Evolutionary conservation across 2,888 invertebrate species (phyloP), one percentile per base, ranked within the genome.

Genomic region (Formica aserva): DNA sequence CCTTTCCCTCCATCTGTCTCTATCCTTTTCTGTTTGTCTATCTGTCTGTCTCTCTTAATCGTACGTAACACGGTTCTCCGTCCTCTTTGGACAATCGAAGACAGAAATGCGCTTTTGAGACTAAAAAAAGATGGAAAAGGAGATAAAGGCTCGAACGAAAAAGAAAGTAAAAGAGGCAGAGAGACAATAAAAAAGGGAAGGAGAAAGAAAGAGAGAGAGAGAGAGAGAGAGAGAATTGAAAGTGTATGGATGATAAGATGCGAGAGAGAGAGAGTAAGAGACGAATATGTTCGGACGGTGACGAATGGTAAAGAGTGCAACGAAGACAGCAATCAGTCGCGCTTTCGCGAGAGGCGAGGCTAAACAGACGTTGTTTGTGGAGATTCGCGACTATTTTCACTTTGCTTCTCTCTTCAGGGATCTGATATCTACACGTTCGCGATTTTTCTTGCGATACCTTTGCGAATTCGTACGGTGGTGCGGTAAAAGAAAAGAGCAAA

Each of bases 261-360:
- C 52, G n/a, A 8, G n/a, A 52, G 52, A 63, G 32, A 26, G 55
- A 66, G 57, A 45, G 71, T 67, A 48, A 69, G 48, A 74, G 65
- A 48, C 55, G 82, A 69, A 22, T 38, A 22, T 29, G n/a, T n/a
- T 60, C 35, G 72, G 60, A 75, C 74, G 66, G 63, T 63, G 75
- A 71, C 60, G 80, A 55, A 38, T 48, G 83, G 78, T 26, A 66
- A 52, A 35, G 82, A 77, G 72, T 72, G 69, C 72, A 63, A 85
- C 88, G 76, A 74, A 29, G 66, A 83, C 72, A 38, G 57, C 69
- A 45, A 83, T 71, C 84, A 76, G 48, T 83, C 72, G 80, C 77
- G 88, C 69, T 87, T 89, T 83, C 76, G 82, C 62, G 84, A 85
- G 72, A 80, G 83, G 83, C 82, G 82, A 86, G 82, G 69, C 71